phyloP scores from a whole-genome alignment of 2,113 vertebrate species.

The Pseudopodoces humilis region DNA sequence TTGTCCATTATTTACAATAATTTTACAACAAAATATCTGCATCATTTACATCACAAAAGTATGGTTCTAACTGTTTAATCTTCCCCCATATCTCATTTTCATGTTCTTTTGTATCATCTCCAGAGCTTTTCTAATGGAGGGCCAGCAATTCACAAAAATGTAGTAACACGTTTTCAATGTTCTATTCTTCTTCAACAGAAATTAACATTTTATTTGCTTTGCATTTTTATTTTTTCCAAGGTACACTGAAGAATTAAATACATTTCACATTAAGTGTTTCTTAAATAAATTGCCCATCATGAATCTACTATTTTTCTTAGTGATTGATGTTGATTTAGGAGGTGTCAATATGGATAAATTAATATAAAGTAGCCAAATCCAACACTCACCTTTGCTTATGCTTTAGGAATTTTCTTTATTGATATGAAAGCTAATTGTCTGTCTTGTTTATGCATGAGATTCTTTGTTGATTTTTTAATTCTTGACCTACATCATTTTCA shows the following conservation, averaged over 20 bases:
- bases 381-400: background rate
- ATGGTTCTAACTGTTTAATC: background rate
- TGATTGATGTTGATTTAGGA: background rate
- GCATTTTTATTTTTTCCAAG: background rate
- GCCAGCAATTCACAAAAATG: background rate
- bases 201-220: background rate
- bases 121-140: background rate
- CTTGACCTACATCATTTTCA: background rate
- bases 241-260: background rate
- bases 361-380: background rate
- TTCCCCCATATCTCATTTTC: background rate
- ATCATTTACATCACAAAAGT: background rate
- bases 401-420: background rate
- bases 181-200: background rate
- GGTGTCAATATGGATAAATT: background rate
- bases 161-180: background rate
- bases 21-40: background rate
- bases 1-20: background rate
- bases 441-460: background rate
- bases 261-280: background rate
- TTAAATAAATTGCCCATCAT: background rate
- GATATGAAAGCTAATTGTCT: background rate
- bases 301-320: background rate
- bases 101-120: background rate
- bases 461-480: background rate